Conservation (phyloP, 2,888 invertebrate genomes). For the Yponomeuta cagnagella region DNA sequence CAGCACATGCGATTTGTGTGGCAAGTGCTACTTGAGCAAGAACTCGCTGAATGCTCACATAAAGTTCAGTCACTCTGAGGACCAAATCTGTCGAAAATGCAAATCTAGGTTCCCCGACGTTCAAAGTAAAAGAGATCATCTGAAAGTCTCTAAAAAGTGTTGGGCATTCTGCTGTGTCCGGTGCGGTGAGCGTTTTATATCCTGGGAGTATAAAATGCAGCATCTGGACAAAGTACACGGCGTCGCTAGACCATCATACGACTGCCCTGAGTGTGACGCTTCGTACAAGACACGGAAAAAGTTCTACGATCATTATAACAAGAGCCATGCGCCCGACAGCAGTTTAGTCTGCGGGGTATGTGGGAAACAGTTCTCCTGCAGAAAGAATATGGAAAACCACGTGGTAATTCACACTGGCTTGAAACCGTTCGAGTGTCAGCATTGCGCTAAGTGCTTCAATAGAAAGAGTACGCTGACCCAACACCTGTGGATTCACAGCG, state of each 20-base stretch:
- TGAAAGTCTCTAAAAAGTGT: slow-evolving; percentile 42
- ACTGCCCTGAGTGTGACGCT: slow-evolving; percentile 49
- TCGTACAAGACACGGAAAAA: slow-evolving; percentile 27
- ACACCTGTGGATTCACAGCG: slow-evolving; percentile 45
- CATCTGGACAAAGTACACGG: slow-evolving; percentile 47
- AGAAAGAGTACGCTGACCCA: slow-evolving; percentile 27
- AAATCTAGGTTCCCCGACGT: slow-evolving; percentile 45
- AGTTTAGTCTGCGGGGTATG: not conserved
- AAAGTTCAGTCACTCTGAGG: slow-evolving; percentile 44
- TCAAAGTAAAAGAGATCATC: slow-evolving; percentile 45
- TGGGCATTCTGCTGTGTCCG: slow-evolving; percentile 48
- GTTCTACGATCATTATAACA: too few relatives aligned
- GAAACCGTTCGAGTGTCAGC: not conserved
- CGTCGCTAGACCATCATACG: slow-evolving; percentile 29
- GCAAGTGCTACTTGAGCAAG: slow-evolving; percentile 45
- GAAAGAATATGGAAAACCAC: not conserved
- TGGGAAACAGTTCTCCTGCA: not conserved
- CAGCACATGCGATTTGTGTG: slow-evolving; percentile 58
- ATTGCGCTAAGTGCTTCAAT: not conserved
- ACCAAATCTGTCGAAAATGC: slow-evolving; percentile 50
- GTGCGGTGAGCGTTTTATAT: slow-evolving; percentile 55
- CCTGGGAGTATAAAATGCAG: slow-evolving; percentile 54
- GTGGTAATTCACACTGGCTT: not conserved
- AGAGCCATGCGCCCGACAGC: not conserved
- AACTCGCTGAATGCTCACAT: slow-evolving; percentile 57